Evolutionary conservation across 2,888 invertebrate species (phyloP).

Genomic region (Selenia dentaria): DNA sequence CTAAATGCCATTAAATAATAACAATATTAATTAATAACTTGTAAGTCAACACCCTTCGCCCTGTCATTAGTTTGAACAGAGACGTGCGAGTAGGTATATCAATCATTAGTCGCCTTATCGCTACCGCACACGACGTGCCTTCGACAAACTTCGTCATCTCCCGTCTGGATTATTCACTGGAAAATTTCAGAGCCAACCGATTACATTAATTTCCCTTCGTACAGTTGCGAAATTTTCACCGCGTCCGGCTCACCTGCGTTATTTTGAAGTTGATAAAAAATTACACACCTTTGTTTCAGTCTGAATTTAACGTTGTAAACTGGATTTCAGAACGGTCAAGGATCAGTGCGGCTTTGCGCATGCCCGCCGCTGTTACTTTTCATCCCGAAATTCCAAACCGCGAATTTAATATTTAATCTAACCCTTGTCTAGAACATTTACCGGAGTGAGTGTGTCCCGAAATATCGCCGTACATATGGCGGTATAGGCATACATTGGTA

Average conservation of each 20-base stretch:
- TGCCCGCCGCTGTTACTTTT: conserved; percentile 69
- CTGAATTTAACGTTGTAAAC: conserved; percentile 65
- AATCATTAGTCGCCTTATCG: conserved; percentile 80
- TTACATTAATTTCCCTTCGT: conserved; percentile 48
- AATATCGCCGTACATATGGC: conserved; percentile 61
- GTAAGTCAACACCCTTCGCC: conserved; percentile 79
- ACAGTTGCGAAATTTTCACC: conserved; percentile 32
- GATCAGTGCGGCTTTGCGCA: conserved; percentile 60
- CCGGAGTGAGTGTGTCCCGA: conserved; percentile 64
- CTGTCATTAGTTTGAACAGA: conserved; percentile 79
- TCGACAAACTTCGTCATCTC: conserved; percentile 59
- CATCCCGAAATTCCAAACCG: conserved; percentile 80
- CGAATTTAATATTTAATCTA: conserved; percentile 83
- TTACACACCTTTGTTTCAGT: conserved; percentile 67
- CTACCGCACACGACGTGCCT: conserved; percentile 64
- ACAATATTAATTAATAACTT: conserved; percentile 82
- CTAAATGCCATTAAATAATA: conserved; percentile 57
- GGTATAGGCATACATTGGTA: conserved; percentile 59
- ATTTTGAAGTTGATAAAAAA: conserved; percentile 63
- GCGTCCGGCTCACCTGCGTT: conserved; percentile 43
- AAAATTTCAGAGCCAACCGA: conserved; percentile 45
- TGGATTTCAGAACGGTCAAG: conserved; percentile 62
- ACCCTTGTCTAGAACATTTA: conserved; percentile 83
- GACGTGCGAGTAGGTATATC: conserved; percentile 78
- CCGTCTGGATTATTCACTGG: conserved; percentile 55